These are phyloP conservation scores for Bucco capensis DNA, from an alignment of 2,113 vertebrate genomes.

Conservation along the genomic window DNA sequence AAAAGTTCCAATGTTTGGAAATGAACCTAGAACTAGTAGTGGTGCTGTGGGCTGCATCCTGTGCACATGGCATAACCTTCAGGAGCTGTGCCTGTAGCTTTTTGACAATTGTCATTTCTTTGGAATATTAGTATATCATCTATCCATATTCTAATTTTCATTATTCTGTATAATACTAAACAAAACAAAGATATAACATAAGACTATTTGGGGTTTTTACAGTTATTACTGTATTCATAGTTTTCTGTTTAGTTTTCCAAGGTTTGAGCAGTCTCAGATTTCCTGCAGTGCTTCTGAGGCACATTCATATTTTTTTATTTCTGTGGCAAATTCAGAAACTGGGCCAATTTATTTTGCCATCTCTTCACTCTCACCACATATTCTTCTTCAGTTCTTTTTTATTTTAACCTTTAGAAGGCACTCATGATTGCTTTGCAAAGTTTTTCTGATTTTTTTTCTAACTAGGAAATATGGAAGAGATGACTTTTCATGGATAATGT, in stretches of 20 bases:
- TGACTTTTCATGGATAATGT: neutral
- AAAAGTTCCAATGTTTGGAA: neutral
- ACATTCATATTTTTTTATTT: neutral
- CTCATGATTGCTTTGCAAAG: neutral
- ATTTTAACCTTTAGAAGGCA: neutral
- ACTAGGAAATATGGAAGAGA: neutral
- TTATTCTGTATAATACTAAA: neutral
- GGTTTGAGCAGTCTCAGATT: neutral
- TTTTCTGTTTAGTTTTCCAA: neutral
- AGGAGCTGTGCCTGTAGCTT: neutral
- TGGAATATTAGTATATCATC: neutral
- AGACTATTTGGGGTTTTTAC: neutral
- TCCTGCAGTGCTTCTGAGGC: neutral
- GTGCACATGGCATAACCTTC: rapidly evolving
- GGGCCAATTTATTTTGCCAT: neutral
- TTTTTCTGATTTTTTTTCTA: neutral
- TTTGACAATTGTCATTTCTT: neutral
- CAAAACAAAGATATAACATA: neutral
- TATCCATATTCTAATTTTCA: neutral
- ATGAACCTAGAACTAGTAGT: neutral
- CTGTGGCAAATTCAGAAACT: neutral
- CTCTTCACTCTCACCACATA: neutral
- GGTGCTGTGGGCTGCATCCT: neutral
- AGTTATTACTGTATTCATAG: neutral
- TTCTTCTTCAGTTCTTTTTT: neutral